A percentile compares a stretch with the other conserved stretches of the same genome.
These are phyloP conservation scores for Dicranocentrus wangi DNA, from an alignment of 2,888 invertebrate genomes.

Conservation along the genomic window DNA sequence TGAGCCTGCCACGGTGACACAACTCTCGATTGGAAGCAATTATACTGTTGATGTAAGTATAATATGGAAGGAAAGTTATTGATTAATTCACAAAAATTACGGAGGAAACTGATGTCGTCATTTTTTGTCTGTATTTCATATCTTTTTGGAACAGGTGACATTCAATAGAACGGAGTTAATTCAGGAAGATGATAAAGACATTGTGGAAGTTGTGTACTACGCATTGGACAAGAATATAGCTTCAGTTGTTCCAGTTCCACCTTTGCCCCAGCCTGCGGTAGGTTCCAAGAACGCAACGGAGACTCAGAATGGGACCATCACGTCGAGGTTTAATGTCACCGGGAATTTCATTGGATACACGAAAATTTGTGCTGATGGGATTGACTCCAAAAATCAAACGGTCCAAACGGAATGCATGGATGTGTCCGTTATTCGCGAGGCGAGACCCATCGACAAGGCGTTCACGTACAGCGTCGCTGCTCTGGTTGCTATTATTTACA, in stretches of 20 bases:
- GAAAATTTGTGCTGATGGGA: slow-evolving; percentile 70
- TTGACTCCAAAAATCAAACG: slow-evolving; percentile 33
- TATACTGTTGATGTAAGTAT: slow-evolving; percentile 75
- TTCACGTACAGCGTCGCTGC: slow-evolving; percentile 85
- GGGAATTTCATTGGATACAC: slow-evolving; percentile 74
- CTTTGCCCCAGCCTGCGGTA: neutral
- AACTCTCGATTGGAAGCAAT: slow-evolving; percentile 77
- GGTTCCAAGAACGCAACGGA: neutral
- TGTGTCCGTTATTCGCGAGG: slow-evolving; percentile 79
- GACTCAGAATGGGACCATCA: slow-evolving; percentile 23
- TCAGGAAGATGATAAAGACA: slow-evolving; percentile 30
- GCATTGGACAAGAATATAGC: slow-evolving; percentile 67
- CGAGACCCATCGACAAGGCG: slow-evolving; percentile 82
- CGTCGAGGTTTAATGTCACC: slow-evolving; percentile 72
- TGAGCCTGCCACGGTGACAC: slow-evolving; percentile 74
- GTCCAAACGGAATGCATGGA: slow-evolving; percentile 58
- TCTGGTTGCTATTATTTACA: slow-evolving; percentile 86
- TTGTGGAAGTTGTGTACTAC: slow-evolving; percentile 60
- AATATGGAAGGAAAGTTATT: too few relatives aligned
- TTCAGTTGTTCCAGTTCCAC: slow-evolving; percentile 41
- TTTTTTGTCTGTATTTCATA: too few relatives aligned
- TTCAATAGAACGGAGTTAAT: slow-evolving; percentile 46
- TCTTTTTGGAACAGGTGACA: slow-evolving; percentile 22
- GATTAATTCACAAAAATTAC: too few relatives aligned
- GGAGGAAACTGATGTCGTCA: too few relatives aligned